Conservation (phyloP, 2,888 invertebrate genomes). For the Oscheius sp. region DNA sequence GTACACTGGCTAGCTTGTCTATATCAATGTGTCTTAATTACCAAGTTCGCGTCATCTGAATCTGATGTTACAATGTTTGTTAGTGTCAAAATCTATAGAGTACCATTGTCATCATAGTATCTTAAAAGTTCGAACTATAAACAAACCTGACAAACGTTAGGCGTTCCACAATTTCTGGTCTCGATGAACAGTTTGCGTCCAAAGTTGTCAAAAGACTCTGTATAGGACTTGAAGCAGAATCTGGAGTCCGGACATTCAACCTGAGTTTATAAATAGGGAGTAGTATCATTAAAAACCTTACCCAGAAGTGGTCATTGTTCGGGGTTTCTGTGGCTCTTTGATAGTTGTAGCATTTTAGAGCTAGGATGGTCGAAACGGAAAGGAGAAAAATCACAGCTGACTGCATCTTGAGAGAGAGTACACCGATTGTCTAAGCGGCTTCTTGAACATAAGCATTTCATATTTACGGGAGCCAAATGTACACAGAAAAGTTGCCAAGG, state of each 20-base stretch:
- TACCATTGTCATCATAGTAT: too few relatives aligned
- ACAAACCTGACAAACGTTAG: constrained; percentile 51
- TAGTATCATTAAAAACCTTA: constrained; percentile 21
- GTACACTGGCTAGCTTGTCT: too few relatives aligned
- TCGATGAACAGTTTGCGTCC: constrained; percentile 48
- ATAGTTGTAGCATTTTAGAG: constrained; percentile 55
- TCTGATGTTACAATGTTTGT: too few relatives aligned
- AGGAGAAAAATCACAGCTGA: constrained; percentile 32
- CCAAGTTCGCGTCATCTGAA: too few relatives aligned
- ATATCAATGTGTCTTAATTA: too few relatives aligned
- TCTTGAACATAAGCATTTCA: constrained; percentile 28
- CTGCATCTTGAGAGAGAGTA: constrained; percentile 14
- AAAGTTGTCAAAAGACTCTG: constrained; percentile 48
- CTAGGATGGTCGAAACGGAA: constrained; percentile 41
- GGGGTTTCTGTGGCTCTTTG: constrained; percentile 43
- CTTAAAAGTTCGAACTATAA: neutral
- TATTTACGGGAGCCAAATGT: constrained; percentile 31
- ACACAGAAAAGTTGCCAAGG: constrained; percentile 32
- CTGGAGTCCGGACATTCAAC: constrained; percentile 54
- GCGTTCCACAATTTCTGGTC: constrained; percentile 52
- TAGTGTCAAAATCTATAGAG: too few relatives aligned
- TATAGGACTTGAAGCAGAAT: constrained; percentile 55
- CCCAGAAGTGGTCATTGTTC: constrained; percentile 46
- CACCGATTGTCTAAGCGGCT: neutral
- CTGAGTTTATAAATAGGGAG: constrained; percentile 30